phyloP scores from a whole-genome alignment of 2,113 vertebrate species.

The Amblyornis subalaris region DNA sequence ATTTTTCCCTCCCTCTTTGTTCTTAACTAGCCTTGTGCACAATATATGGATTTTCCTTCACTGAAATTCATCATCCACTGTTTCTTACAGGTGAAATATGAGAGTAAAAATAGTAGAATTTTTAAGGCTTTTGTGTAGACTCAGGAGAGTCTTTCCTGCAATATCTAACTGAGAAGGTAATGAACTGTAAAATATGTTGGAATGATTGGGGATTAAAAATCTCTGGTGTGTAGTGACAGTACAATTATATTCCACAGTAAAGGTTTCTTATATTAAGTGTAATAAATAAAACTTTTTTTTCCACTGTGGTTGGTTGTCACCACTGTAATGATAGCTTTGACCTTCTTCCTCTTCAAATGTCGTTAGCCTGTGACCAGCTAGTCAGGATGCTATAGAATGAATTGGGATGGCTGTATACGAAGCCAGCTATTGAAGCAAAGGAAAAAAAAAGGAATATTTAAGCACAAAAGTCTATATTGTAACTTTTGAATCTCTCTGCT shows the following conservation, averaged over 20 bases:
- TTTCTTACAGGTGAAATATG: slow-evolving; percentile 58
- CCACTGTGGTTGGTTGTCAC: slow-evolving; percentile 74
- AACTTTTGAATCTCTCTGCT: background rate
- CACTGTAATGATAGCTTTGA: slow-evolving; percentile 75
- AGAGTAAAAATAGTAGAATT: slow-evolving; percentile 68
- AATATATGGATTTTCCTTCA: slow-evolving; percentile 10
- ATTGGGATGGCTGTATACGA: slow-evolving; percentile 8
- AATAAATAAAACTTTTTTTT: slow-evolving; percentile 82
- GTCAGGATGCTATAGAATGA: slow-evolving; percentile 42
- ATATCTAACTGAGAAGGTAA: slow-evolving; percentile 80
- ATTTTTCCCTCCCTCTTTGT: background rate
- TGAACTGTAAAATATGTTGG: slow-evolving; percentile 84
- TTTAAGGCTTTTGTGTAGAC: slow-evolving; percentile 72
- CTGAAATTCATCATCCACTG: slow-evolving; percentile 9
- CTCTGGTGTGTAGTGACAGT: slow-evolving; percentile 82
- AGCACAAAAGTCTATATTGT: background rate
- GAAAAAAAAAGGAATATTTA: background rate
- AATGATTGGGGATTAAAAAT: slow-evolving; percentile 85
- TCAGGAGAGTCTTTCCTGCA: slow-evolving; percentile 74
- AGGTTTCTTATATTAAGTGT: slow-evolving; percentile 78
- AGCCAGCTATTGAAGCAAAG: background rate
- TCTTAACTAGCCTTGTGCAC: background rate
- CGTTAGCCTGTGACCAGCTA: slow-evolving; percentile 68
- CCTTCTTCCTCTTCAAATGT: slow-evolving; percentile 75
- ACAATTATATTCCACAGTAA: slow-evolving; percentile 79